These are phyloP conservation scores for Acanthacorydalis orientalis DNA, from an alignment of 2,888 invertebrate genomes.

Conservation along the genomic window DNA sequence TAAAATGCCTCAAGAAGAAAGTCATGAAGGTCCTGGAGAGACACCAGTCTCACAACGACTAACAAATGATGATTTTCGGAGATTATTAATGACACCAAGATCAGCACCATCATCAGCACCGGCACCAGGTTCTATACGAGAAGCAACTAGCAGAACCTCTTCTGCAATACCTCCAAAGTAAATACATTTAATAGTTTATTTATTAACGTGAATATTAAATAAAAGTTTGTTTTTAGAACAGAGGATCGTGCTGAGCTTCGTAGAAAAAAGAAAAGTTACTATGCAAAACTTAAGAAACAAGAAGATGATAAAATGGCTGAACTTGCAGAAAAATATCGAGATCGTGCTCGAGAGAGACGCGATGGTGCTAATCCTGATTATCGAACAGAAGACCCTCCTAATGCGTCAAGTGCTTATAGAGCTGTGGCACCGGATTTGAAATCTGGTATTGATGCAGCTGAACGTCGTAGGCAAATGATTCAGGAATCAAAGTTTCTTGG, in stretches of 20 bases:
- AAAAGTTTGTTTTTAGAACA: slow-evolving; percentile 14
- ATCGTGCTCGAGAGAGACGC: slow-evolving; percentile 77
- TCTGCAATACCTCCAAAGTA: slow-evolving; percentile 19
- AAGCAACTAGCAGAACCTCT: slow-evolving; percentile 45
- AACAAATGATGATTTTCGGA: slow-evolving; percentile 95
- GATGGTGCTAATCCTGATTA: slow-evolving; percentile 73
- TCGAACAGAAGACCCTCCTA: slow-evolving; percentile 66
- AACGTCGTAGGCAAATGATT: slow-evolving; percentile 85
- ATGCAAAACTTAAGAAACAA: slow-evolving; percentile 84
- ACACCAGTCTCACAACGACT: slow-evolving; percentile 61
- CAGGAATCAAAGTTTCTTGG: slow-evolving; percentile 99
- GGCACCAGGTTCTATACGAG: slow-evolving; percentile 43
- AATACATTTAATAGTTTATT: background rate
- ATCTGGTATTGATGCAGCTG: slow-evolving; percentile 87
- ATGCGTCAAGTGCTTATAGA: slow-evolving; percentile 50
- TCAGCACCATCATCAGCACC: slow-evolving; percentile 46
- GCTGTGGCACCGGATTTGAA: slow-evolving; percentile 95
- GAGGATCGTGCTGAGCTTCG: slow-evolving; percentile 70
- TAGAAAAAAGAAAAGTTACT: slow-evolving; percentile 86
- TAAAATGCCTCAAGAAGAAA: slow-evolving; percentile 32
- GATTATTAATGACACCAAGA: slow-evolving; percentile 87
- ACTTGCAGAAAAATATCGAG: slow-evolving; percentile 82
- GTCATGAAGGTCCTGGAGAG: slow-evolving; percentile 29
- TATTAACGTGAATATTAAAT: background rate
- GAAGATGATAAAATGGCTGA: slow-evolving; percentile 92